Base-by-base conservation (phyloP, 2,797 vertebrate genomes). In the Perodicticus potto region DNA sequence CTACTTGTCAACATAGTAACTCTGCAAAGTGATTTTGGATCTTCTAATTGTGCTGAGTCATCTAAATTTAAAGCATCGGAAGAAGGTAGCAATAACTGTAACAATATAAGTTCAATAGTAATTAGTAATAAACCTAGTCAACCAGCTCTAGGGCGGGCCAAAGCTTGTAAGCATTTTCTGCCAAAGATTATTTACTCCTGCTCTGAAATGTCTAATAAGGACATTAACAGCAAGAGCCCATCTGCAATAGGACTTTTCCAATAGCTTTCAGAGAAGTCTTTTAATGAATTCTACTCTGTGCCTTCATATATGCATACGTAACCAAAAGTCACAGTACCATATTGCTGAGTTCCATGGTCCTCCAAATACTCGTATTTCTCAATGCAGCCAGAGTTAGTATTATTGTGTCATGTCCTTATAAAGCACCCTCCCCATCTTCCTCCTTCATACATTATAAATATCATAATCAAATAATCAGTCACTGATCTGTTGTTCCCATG, bases 161-260 rank as follows among this genome's bases (percentile, higher is more conserved):
- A 37, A 70, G 92, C 45, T 32, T 43, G 40, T 27, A 10, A 23
- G 84, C 11, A 13, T 73, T 92, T 94, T 80, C 82, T 95, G 89
- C 57, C 69, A 32, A 61, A 16, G 67, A 57, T 85, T 84, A 69
- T 89, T 91, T 77, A 23, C 34, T 89, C 37, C 45, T 43, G 23
- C 45, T 43, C 4, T 76, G 72, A 65, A 61, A 40, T 67, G 59
- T 85, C 78, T 37, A 45, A 67, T 27, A 27, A 34, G 8, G 57
- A 70, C 23, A 67, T 87, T 45, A 45, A 11, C 76, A 37, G 40
- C 19, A 73, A 32, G 61, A 76, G 20, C 40, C 7, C 29, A 20
- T 32, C 78, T 13, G 53, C 17, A 29, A n/a, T 5, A 27, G 25
- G 70, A 80, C 73, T 37, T 93, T 81, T 86, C 40, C n/a, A 32